phyloP scores from a whole-genome alignment of 2,888 invertebrate species.

The Thera britannica region DNA sequence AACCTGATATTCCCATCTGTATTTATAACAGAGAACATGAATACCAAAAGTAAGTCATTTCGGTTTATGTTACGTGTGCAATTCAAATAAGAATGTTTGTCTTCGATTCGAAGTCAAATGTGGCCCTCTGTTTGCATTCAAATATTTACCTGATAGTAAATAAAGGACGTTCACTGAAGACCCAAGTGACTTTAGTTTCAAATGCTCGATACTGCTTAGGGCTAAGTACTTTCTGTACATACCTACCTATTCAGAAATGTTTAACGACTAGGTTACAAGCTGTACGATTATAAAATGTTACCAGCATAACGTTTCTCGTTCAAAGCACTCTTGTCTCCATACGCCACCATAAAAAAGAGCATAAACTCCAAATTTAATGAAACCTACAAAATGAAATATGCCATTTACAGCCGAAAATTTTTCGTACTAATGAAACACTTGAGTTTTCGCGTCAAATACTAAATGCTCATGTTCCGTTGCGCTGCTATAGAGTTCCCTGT shows the following conservation, averaged over 20 bases:
- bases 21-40: too few species aligned
- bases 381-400: constrained; percentile 37
- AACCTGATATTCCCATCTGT: too few species aligned
- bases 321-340: constrained; percentile 30
- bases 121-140: constrained; percentile 39
- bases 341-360: constrained; percentile 33
- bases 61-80: constrained; percentile 11
- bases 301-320: constrained; percentile 20
- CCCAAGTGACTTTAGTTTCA: constrained; percentile 5
- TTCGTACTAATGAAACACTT: constrained; percentile 36
- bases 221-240: constrained; percentile 1
- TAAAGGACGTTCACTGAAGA: constrained; percentile 33
- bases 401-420: constrained; percentile 36
- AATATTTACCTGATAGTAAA: constrained; percentile 42
- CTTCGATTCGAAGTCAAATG: constrained; percentile 32
- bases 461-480: constrained; percentile 55
- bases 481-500: constrained; percentile 57
- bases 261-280: neutral
- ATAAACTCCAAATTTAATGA: constrained; percentile 38
- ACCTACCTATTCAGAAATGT: constrained; percentile 7
- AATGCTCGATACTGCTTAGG: neutral
- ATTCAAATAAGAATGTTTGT: constrained; percentile 35
- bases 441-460: constrained; percentile 43
- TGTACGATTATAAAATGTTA: neutral
- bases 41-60: constrained; percentile 3